These are phyloP conservation scores for Aurelia coerulea DNA, from an alignment of 30 jellyfish, hydroid and myxozoan species.

Conservation along the genomic window DNA sequence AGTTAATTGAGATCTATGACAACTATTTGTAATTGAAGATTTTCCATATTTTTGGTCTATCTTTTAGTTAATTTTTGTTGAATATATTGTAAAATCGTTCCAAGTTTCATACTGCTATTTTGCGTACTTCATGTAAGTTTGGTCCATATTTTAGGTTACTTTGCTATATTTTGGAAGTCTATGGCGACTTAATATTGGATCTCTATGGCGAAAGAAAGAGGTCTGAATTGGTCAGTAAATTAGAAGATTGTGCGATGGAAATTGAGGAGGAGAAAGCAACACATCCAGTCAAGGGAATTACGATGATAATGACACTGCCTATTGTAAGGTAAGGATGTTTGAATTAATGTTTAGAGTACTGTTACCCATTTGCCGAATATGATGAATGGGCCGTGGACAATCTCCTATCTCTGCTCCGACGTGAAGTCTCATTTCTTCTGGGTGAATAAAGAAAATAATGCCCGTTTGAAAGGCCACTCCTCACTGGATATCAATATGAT, in stretches of 20 bases:
- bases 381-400: too few relatives aligned
- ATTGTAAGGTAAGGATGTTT: slow-evolving; percentile 66
- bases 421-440: too few relatives aligned
- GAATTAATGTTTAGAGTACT: too few relatives aligned
- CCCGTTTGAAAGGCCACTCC: too few relatives aligned
- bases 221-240: slow-evolving; percentile 60
- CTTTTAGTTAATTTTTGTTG: neutral
- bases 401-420: too few relatives aligned
- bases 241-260: slow-evolving; percentile 72
- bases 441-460: too few relatives aligned
- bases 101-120: neutral
- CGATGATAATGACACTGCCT: slow-evolving; percentile 81
- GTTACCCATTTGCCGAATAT: too few relatives aligned
- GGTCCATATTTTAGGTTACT: slow-evolving; percentile 51
- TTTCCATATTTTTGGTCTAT: too few relatives aligned
- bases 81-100: neutral
- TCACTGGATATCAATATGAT: too few relatives aligned
- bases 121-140: neutral
- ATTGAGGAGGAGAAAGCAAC: slow-evolving; percentile 34
- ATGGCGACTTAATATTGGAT: neutral
- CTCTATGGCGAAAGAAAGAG: slow-evolving; percentile 10
- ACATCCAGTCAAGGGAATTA: slow-evolving; percentile 12
- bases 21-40: too few relatives aligned
- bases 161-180: slow-evolving; percentile 83
- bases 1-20: too few relatives aligned